A percentile compares a stretch with the other conserved stretches of the same genome.
Conservation (phyloP, 2,888 invertebrate genomes). For the Alloplasta piceator region DNA sequence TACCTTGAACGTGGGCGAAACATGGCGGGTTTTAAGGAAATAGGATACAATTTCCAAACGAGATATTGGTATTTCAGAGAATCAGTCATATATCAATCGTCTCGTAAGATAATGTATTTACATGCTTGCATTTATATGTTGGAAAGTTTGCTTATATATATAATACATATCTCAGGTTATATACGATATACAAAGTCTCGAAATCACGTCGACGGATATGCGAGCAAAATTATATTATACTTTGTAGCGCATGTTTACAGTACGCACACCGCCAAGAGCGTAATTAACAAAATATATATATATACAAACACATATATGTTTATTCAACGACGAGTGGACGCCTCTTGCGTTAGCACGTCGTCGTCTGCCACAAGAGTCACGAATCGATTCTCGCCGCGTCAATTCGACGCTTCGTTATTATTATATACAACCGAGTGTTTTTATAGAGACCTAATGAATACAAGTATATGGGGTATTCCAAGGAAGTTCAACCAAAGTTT, state of each 20-base stretch:
- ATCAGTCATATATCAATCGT: not conserved
- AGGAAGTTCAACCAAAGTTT: no score
- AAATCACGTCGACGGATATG: constrained; percentile 53
- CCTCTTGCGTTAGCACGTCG: not conserved
- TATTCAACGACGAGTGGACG: constrained; percentile 56
- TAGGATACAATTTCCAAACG: no score
- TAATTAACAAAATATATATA: constrained; percentile 21
- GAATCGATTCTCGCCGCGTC: constrained; percentile 55
- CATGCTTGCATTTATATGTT: not conserved
- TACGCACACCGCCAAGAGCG: constrained; percentile 12
- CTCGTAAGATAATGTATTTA: not conserved
- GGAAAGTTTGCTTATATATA: not conserved
- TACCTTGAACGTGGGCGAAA: no score
- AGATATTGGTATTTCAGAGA: no score
- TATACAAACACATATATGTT: constrained; percentile 28
- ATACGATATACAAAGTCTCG: constrained; percentile 27
- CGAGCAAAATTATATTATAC: constrained; percentile 47
- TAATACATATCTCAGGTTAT: not conserved
- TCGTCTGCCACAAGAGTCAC: constrained; percentile 22
- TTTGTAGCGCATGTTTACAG: constrained; percentile 56
- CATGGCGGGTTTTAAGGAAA: no score
- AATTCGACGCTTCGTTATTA: constrained; percentile 37
- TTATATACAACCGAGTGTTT: constrained; percentile 17
- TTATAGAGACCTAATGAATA: not conserved
- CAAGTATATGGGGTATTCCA: not conserved